Evolutionary conservation across 2,113 vertebrate species (phyloP), one percentile per base, ranked within the genome.

Genomic region (Charina bottae): DNA sequence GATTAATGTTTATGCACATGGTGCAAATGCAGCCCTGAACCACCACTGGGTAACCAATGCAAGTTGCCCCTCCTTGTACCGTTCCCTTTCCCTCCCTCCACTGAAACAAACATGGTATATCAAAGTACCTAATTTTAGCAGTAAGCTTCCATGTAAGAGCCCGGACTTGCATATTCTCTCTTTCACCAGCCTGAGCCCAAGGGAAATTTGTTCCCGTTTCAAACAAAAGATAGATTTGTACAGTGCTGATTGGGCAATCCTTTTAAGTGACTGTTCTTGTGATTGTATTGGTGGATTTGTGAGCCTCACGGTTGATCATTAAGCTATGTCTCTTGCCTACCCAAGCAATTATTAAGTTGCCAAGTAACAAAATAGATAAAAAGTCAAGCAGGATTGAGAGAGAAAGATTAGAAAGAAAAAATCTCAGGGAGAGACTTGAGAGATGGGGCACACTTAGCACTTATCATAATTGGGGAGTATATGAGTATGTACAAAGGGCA

Each of bases 401-500:
- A 78, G 33, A 78, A 33, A 78, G 33, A 78, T 42, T 37, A 37
- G 37, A 42, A 78, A 78, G 33, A 78, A 78, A 42, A 42, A 42
- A 3, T 9, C 37, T 21, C 7, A 42, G 72, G 33, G 33, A 78
- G 33, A 21, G 2, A 42, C 33, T 37, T 78, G 21, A 78, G 72
- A 78, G 72, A 9, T 78, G 6, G 68, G 33, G 33, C 72, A 78
- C 7, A 42, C 42, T 78, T 42, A 78, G 72, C 72, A 10, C 37
- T 9, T 42, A 37, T 33, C 68, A 37, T 72, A 72, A 42, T 33
- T 21, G 72, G 33, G 72, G 37, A 78, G n/a, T 78, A 42, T 1
- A 0, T 8, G 33, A 78, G 42, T 83, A 28, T 24, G 55, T 83
- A 95, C 92, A 95, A 95, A 93, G 83, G 94, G 91, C 91, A 95